Conservation (phyloP, 2,888 invertebrate genomes). For the Dynastes grantii region DNA sequence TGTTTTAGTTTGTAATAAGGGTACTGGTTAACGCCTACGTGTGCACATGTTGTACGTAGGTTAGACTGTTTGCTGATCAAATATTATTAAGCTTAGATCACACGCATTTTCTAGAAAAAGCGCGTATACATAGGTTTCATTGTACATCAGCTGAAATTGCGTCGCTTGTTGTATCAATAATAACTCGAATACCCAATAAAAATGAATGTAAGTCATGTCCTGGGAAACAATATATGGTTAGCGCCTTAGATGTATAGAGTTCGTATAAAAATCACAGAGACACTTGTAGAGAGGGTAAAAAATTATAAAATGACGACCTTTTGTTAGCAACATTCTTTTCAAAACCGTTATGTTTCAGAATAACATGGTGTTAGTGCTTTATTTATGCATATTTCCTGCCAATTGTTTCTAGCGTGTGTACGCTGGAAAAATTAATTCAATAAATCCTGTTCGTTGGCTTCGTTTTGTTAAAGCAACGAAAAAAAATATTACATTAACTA, state of each 20-base stretch:
- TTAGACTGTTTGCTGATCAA: neutral
- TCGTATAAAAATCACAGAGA: neutral
- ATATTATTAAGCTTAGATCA: neutral
- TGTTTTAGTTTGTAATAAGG: conserved; percentile 3
- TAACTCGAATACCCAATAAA: neutral
- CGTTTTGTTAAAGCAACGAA: too few species aligned
- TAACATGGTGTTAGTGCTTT: too few species aligned
- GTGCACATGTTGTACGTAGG: neutral
- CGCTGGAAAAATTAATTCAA: too few species aligned
- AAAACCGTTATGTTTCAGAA: too few species aligned
- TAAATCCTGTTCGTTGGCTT: too few species aligned
- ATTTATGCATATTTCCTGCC: too few species aligned
- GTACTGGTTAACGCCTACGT: neutral
- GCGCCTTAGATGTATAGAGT: neutral
- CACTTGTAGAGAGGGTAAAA: too few species aligned
- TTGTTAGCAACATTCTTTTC: too few species aligned
- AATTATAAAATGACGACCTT: too few species aligned
- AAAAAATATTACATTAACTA: too few species aligned
- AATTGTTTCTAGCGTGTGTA: too few species aligned
- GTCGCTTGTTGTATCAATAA: neutral
- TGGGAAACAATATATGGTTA: neutral
- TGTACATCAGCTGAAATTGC: neutral
- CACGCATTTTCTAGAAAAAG: neutral
- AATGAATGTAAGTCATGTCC: neutral
- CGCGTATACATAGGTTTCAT: neutral